phyloP scores from a whole-genome alignment of 2,888 invertebrate genomes.

The Malthinus seriepunctatus region DNA sequence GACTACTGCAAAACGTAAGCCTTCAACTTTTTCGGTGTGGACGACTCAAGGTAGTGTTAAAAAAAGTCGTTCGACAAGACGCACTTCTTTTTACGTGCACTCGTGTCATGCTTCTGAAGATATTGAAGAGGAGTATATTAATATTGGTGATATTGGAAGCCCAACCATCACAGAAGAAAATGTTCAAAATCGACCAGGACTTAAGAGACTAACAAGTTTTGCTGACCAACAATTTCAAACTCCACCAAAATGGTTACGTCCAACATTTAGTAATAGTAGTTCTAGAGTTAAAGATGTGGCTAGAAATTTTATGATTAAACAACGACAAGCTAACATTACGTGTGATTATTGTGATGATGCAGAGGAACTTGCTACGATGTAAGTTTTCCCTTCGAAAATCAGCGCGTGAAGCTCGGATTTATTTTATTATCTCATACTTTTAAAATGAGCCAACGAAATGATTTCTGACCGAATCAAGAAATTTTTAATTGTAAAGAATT shows the following conservation, averaged over 20 bases:
- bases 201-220: neutral
- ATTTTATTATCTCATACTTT: no score
- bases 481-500: no score
- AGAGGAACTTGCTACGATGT: no score
- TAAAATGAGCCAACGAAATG: no score
- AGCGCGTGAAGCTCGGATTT: no score
- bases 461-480: no score
- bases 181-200: neutral
- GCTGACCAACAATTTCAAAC: slow-evolving; percentile 43
- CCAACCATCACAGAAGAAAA: neutral
- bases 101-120: slow-evolving; percentile 46
- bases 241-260: slow-evolving; percentile 59
- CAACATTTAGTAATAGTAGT: slow-evolving; percentile 58
- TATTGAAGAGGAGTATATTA: slow-evolving; percentile 14
- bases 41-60: slow-evolving; percentile 7
- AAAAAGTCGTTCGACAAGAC: neutral
- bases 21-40: slow-evolving; percentile 9
- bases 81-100: slow-evolving; percentile 46
- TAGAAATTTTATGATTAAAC: slow-evolving; percentile 39
- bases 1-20: slow-evolving; percentile 1
- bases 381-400: no score
- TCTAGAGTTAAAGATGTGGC: slow-evolving; percentile 55
- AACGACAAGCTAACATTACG: slow-evolving; percentile 5
- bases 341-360: slow-evolving; percentile 6
- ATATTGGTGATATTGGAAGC: slow-evolving; percentile 5